Conservation (phyloP, 1,140 invertebrate species). For the Drosophila fuyamai region DNA sequence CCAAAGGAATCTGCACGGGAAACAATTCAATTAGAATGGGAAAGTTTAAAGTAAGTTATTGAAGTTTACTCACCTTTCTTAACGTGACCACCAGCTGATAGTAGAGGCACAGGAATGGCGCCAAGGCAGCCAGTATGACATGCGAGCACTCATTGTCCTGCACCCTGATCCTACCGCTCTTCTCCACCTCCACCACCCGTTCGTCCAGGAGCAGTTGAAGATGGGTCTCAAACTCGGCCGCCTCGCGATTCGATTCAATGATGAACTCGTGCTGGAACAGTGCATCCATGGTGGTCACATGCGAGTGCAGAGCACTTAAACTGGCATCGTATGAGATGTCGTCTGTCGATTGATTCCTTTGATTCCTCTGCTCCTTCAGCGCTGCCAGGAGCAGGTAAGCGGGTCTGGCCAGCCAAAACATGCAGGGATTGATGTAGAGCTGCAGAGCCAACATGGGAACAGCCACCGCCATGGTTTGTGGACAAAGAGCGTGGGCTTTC, state of each 20-base stretch:
- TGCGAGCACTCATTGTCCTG: slow-evolving; percentile 66
- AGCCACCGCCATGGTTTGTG: slow-evolving; percentile 88
- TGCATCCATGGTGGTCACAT: slow-evolving; percentile 66
- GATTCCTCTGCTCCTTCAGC: slow-evolving; percentile 62
- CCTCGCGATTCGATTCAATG: slow-evolving; percentile 81
- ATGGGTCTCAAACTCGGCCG: slow-evolving; percentile 70
- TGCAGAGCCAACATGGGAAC: slow-evolving; percentile 89
- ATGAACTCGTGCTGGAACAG: slow-evolving; percentile 83
- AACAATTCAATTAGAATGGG: neutral
- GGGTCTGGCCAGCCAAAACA: slow-evolving; percentile 88
- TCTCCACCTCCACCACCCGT: slow-evolving; percentile 45
- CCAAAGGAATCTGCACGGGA: slow-evolving; percentile 62
- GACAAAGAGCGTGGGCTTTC: slow-evolving; percentile 87
- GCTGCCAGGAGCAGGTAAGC: slow-evolving; percentile 86
- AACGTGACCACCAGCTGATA: slow-evolving; percentile 75
- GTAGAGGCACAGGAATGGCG: slow-evolving; percentile 77
- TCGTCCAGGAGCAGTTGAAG: slow-evolving; percentile 59
- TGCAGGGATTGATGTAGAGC: slow-evolving; percentile 90
- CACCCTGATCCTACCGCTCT: slow-evolving; percentile 54
- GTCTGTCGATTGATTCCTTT: slow-evolving; percentile 14
- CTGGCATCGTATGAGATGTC: slow-evolving; percentile 42
- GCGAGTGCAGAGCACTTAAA: slow-evolving; percentile 47
- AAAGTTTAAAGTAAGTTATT: no score
- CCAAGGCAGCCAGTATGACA: slow-evolving; percentile 68
- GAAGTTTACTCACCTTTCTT: slow-evolving; percentile 50